A percentile compares a stretch with the other conserved stretches of the same genome.
Conservation (phyloP, 2,797 vertebrate genomes). For the Danio tinwini region DNA sequence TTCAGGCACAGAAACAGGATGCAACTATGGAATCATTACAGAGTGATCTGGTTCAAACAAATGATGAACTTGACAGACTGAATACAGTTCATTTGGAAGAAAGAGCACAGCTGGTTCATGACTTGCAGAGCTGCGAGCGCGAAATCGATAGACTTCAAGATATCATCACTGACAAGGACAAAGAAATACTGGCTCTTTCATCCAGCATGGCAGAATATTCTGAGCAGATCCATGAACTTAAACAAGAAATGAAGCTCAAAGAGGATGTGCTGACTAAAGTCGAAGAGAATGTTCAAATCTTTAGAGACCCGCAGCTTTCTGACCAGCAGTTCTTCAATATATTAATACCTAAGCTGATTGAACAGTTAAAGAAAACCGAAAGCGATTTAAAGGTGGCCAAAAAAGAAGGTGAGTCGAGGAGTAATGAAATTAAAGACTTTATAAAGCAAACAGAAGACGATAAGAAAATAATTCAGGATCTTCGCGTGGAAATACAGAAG, state of each 20-base stretch:
- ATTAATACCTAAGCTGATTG: slow-evolving; percentile 78
- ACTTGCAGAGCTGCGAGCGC: slow-evolving; percentile 89
- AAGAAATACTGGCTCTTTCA: slow-evolving; percentile 79
- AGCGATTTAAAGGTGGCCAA: slow-evolving; percentile 71
- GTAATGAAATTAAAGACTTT: slow-evolving; percentile 77
- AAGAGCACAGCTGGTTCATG: slow-evolving; percentile 87
- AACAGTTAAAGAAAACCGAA: slow-evolving; percentile 74
- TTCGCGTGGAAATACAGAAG: slow-evolving; percentile 80
- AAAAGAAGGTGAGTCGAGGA: slow-evolving; percentile 74
- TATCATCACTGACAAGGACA: slow-evolving; percentile 82
- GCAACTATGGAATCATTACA: slow-evolving; percentile 78
- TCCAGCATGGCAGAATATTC: slow-evolving; percentile 80
- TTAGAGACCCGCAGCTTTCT: slow-evolving; percentile 81
- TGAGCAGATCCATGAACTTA: slow-evolving; percentile 82
- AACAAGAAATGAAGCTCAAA: slow-evolving; percentile 81
- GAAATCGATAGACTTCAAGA: slow-evolving; percentile 88
- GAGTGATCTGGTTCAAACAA: slow-evolving; percentile 87
- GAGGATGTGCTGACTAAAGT: slow-evolving; percentile 82
- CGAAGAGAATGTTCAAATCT: slow-evolving; percentile 75
- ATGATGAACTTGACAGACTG: slow-evolving; percentile 89
- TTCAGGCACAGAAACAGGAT: slow-evolving; percentile 86
- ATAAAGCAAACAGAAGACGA: slow-evolving; percentile 76
- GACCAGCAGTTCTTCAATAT: slow-evolving; percentile 79
- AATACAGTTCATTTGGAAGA: slow-evolving; percentile 87
- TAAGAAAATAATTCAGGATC: slow-evolving; percentile 76